Evolutionary conservation across 35 echinoderm and acorn worm genomes (phyloP), one percentile per base, ranked within the genome.

Genomic region (Amphiura filiformis): DNA sequence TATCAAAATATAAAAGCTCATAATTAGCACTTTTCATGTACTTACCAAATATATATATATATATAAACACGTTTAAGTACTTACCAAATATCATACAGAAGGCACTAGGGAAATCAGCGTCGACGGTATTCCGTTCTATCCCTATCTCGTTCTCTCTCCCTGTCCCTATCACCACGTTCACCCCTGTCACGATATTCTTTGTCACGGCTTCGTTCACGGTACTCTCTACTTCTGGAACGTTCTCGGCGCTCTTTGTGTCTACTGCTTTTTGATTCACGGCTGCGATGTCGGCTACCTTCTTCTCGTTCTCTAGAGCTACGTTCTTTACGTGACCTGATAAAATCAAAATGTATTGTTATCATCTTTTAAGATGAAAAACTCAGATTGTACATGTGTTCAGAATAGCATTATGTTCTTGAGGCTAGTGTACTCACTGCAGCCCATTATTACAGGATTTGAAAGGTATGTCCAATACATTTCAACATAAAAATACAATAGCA

Each of bases 111-210:
- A 3, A 2, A 15, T 13, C 85, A 97, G 20, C 94, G 94, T 30
- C 91, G 91, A 28, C 91, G 84, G 65, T 93, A 70, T 87, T 87
- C 38, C 80, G 57, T 96, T n/a, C n/a, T n/a, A n/a, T n/a, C n/a
- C 94, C 94, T 18, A 28, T 97, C 89, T 77, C 94, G 44, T 23
- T 97, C 94, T 7, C n/a, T n/a, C n/a, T n/a, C n/a, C n/a, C 94
- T 36, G 18, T 87, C 76, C 49, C 90, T 86, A 36, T 83, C 88
- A 31, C 80, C 38, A 38, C 81, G 80, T 15, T 81, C 47, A 28
- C 89, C 92, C 13, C 76, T 79, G 78, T 92, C 80, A 36, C 83
- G 78, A 13, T 91, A 84, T 47, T 97, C 94, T 11, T 91, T 57
- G 84, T 84, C 87, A 26, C 94, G 89, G 36, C 93, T 91, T 2